Percentiles rank a stretch among this genome's conserved stretches.
Conservation (phyloP, 1,140 invertebrate species). For the Polypedilum pembai region DNA sequence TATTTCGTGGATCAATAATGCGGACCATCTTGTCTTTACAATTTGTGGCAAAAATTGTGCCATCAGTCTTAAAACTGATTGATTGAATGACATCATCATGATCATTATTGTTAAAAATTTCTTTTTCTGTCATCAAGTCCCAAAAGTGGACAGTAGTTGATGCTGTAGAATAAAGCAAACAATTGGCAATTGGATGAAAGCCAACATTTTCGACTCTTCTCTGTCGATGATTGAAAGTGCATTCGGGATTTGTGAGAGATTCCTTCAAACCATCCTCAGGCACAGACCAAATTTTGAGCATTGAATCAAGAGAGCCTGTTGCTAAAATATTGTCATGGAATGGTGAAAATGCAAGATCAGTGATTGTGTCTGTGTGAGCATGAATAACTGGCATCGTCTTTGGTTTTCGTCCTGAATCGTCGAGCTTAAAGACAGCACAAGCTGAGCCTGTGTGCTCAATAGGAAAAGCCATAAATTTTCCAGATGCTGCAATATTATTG, state of each 20-base stretch:
- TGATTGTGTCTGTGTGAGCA: conserved; percentile 81
- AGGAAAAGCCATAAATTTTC: conserved; percentile 88
- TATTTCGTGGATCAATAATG: conserved; percentile 69
- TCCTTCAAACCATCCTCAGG: conserved; percentile 69
- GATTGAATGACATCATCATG: conserved; percentile 79
- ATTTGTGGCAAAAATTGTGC: conserved; percentile 46
- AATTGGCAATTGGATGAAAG: conserved; percentile 82
- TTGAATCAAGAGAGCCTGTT: conserved; percentile 84
- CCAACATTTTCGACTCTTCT: conserved; percentile 74
- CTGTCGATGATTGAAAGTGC: conserved; percentile 71
- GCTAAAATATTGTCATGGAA: conserved; percentile 87
- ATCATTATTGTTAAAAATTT: conserved; percentile 65
- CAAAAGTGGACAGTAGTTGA: conserved; percentile 76
- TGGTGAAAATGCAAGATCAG: conserved; percentile 91
- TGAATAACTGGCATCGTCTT: conserved; percentile 76
- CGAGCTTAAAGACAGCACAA: conserved; percentile 75
- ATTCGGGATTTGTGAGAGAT: conserved; percentile 70
- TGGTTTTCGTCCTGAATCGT: conserved; percentile 77
- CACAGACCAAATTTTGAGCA: conserved; percentile 82
- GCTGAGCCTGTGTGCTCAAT: conserved; percentile 79
- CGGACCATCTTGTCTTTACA: conserved; percentile 79
- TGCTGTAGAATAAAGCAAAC: conserved; percentile 70
- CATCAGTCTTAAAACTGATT: conserved; percentile 75
- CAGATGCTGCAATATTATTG: conserved; percentile 87
- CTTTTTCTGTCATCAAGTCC: conserved; percentile 75